Evolutionary conservation across 1,140 invertebrate species (phyloP), one percentile per base, ranked within the genome.

Genomic region (Temnothorax curvispinosus): DNA sequence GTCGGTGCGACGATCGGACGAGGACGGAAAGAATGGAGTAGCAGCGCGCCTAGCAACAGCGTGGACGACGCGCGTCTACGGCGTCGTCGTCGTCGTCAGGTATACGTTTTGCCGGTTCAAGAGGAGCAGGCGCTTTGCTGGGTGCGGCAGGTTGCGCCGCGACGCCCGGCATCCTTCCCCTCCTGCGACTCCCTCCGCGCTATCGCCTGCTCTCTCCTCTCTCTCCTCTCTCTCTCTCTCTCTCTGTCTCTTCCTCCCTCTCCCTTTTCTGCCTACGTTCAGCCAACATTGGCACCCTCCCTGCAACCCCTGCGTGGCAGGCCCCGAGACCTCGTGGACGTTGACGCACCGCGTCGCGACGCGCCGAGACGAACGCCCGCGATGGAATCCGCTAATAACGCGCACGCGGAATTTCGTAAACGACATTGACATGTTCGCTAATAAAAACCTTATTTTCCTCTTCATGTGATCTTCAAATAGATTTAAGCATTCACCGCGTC

Each of bases 91-190:
- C 86, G 81, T 84, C 67, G 78, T 87, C 89, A 90, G 89, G 88
- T 90, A 90, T 89, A 88, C 88, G 87, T 92, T 88, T 85, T 81
- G 85, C 85, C 91, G 86, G 86, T 85, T 75, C 78, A 90, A 89
- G 87, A 75, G 87, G 91, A 93, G 93, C 93, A 93, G 88, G 93
- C 93, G 94, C 93, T 93, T 81, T 91, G 87, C 89, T 92, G 94
- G 94, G 94, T 94, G 94, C 94, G 94, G 94, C 94, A 94, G 86
- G 62, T 92, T 94, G 93, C 93, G 93, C 91, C 93, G 91, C 93
- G 91, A 93, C 93, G 92, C 92, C 91, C 77, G 88, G 91, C 93
- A 89, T 91, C 85, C 90, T 80, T 69, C 64, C 88, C 84, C 72
- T 71, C 71, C 58, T 56, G 62, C 35, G 67, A 38, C 72, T 76